These are phyloP conservation scores for Lithophane semibrunnea DNA, from an alignment of 2,888 invertebrate genomes.

Conservation along the genomic window DNA sequence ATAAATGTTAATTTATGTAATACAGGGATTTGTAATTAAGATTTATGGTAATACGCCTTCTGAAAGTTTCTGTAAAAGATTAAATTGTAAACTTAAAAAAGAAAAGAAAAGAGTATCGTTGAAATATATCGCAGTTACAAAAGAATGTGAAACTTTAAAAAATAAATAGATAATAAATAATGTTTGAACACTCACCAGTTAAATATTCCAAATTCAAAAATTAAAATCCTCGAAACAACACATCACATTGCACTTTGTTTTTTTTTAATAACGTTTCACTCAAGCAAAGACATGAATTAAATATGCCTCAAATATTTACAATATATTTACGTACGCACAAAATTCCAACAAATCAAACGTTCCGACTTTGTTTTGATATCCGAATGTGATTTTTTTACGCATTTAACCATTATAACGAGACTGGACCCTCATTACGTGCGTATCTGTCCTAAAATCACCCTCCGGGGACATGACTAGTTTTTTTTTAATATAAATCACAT, in stretches of 20 bases:
- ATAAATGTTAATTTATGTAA: constrained; percentile 44
- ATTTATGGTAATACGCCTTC: constrained; percentile 7
- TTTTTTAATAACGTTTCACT: constrained; percentile 54
- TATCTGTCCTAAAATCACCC: constrained; percentile 60
- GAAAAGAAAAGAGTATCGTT: neutral
- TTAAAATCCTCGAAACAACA: constrained; percentile 44
- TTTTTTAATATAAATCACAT: constrained; percentile 63
- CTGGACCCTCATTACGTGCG: constrained; percentile 32
- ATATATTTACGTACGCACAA: constrained; percentile 62
- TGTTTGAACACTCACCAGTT: constrained; percentile 55
- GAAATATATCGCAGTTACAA: too few species aligned
- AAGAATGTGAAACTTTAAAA: neutral
- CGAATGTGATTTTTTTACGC: constrained; percentile 52
- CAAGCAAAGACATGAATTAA: constrained; percentile 52
- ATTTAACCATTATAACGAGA: constrained; percentile 55
- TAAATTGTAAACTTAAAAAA: neutral
- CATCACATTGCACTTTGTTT: constrained; percentile 63
- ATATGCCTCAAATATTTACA: constrained; percentile 59
- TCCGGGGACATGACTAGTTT: constrained; percentile 61
- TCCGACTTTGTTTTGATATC: constrained; percentile 62
- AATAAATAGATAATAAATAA: neutral
- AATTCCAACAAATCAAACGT: constrained; percentile 66
- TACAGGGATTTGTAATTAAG: constrained; percentile 19
- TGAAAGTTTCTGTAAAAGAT: neutral
- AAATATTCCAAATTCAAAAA: constrained; percentile 61